Evolutionary conservation across 2,888 invertebrate genomes (phyloP).

Genomic region (Parnassius smintheus): DNA sequence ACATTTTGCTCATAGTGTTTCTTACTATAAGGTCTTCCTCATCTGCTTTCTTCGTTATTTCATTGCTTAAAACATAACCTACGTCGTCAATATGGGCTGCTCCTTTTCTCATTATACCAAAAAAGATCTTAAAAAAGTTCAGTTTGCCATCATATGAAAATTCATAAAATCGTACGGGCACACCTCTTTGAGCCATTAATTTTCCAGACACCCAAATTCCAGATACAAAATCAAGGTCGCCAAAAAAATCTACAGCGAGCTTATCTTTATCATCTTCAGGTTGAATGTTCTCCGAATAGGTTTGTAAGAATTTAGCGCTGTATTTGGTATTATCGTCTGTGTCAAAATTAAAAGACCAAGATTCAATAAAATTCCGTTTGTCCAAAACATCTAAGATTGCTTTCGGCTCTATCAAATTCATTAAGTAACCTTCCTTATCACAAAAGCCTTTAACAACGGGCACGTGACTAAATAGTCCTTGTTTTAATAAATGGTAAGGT

Average conservation of each 20-base stretch:
- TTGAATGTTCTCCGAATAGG: constrained; percentile 18
- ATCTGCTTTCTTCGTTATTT: constrained; percentile 25
- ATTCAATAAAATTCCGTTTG: constrained; percentile 37
- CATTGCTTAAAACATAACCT: constrained; percentile 34
- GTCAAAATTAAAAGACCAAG: constrained; percentile 37
- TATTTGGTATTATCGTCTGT: constrained; percentile 30
- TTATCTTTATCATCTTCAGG: constrained; percentile 35
- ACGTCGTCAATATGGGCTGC: constrained; percentile 47
- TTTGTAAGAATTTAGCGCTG: constrained; percentile 20
- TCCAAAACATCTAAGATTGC: constrained; percentile 38
- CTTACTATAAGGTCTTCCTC: constrained; percentile 34
- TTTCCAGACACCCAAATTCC: constrained; percentile 41
- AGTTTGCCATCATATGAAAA: constrained; percentile 46
- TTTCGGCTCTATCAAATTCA: constrained; percentile 40
- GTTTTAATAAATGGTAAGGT: constrained; percentile 62
- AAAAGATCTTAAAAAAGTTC: constrained; percentile 35
- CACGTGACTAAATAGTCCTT: constrained; percentile 56
- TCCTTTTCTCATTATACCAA: constrained; percentile 38
- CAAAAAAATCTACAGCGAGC: constrained; percentile 43
- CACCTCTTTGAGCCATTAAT: constrained; percentile 32
- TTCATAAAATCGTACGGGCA: constrained; percentile 41
- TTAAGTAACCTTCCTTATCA: constrained; percentile 64
- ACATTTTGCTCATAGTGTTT: constrained; percentile 45
- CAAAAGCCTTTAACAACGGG: constrained; percentile 74
- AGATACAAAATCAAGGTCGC: constrained; percentile 45